These are phyloP conservation scores for Pterocles gutturalis DNA, from an alignment of 2,113 vertebrate species.

Conservation along the genomic window DNA sequence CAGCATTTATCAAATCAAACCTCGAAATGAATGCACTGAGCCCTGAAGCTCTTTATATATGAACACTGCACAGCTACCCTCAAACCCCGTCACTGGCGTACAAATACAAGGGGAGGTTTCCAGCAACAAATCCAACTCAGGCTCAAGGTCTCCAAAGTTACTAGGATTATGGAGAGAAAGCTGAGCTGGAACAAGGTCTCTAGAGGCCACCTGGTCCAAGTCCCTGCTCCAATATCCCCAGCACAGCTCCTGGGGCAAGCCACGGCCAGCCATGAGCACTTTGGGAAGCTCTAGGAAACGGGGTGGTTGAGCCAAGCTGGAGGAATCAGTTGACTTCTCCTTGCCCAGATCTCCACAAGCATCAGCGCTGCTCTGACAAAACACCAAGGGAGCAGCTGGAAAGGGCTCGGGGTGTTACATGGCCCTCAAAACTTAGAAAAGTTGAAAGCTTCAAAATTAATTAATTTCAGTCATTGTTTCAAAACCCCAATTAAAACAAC, in stretches of 20 bases:
- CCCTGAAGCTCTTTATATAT: neutral
- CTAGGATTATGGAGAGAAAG: neutral
- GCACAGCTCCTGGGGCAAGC: neutral
- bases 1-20: neutral
- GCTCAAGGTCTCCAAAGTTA: neutral
- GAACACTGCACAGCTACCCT: neutral
- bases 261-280: neutral
- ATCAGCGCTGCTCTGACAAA: neutral
- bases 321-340: neutral
- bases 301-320: neutral
- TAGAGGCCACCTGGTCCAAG: neutral
- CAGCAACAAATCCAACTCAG: neutral
- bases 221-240: neutral
- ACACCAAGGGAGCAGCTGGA: neutral
- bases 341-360: neutral
- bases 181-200: neutral
- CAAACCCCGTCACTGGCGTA: neutral
- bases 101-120: neutral
- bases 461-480: neutral
- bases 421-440: neutral
- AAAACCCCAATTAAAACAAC: neutral
- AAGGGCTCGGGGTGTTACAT: neutral
- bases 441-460: neutral
- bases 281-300: neutral
- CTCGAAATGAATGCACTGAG: fast-evolving